phyloP scores from a whole-genome alignment of 2,888 invertebrate species.

The Pilophorus perplexus region DNA sequence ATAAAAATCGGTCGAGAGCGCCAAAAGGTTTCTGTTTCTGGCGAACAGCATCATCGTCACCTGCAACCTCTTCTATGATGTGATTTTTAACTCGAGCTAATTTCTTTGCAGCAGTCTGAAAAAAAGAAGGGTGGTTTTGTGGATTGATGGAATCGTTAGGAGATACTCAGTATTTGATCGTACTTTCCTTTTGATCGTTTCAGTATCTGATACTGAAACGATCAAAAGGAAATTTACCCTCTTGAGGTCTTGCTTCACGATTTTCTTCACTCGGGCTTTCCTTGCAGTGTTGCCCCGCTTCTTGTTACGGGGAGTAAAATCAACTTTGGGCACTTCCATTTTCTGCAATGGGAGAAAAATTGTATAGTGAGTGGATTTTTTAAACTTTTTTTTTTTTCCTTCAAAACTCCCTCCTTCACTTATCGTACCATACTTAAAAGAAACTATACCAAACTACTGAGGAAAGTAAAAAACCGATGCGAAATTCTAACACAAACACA shows the following conservation, averaged over 20 bases:
- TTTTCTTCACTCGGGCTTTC: conserved; percentile 71
- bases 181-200: no score
- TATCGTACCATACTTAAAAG: no score
- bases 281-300: conserved; percentile 74
- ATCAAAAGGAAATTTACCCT: conserved; percentile 59
- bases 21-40: background rate
- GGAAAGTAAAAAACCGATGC: no score
- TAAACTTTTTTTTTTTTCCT: no score
- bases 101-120: conserved; percentile 1
- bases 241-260: conserved; percentile 66
- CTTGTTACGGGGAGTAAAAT: conserved; percentile 70
- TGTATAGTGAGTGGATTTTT: no score
- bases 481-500: no score
- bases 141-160: no score
- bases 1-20: conserved; percentile 15
- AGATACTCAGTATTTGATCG: no score
- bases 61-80: background rate
- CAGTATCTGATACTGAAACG: no score
- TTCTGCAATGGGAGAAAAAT: conserved; percentile 60
- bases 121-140: background rate
- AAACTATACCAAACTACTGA: no score
- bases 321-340: conserved; percentile 73
- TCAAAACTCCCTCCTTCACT: no score
- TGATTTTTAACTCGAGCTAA: conserved; percentile 2
- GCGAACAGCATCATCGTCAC: background rate